These are phyloP conservation scores for Drosophila macrospina DNA, from an alignment of 2,888 invertebrate species.

Conservation along the genomic window DNA sequence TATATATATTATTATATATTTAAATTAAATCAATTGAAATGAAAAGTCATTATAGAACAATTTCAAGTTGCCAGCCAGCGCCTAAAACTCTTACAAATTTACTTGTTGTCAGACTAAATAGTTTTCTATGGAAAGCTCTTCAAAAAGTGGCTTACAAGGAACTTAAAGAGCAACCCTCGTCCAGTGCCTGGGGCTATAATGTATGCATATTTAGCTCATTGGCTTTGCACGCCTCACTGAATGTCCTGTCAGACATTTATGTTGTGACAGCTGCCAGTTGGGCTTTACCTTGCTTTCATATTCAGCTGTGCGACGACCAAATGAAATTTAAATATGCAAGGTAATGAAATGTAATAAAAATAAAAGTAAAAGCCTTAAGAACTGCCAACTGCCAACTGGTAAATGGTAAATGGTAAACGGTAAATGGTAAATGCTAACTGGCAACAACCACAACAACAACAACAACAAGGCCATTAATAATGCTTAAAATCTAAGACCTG, in stretches of 20 bases:
- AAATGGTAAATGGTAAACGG: slow-evolving; percentile 29
- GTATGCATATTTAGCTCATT: slow-evolving; percentile 57
- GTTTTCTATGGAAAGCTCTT: background rate
- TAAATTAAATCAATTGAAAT: too few relatives aligned
- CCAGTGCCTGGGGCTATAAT: slow-evolving; percentile 24
- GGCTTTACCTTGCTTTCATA: slow-evolving; percentile 37
- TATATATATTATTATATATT: too few relatives aligned
- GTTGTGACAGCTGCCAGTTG: slow-evolving; percentile 58
- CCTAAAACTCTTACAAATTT: too few relatives aligned
- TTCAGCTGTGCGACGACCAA: slow-evolving; percentile 19
- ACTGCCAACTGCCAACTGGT: slow-evolving; percentile 19
- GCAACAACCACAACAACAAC: too few relatives aligned
- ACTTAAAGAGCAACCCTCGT: slow-evolving; percentile 28
- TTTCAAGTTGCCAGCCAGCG: too few relatives aligned
- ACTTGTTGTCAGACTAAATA: background rate
- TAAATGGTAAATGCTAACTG: slow-evolving; percentile 31
- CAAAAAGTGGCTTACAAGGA: background rate
- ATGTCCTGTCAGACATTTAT: slow-evolving; percentile 48
- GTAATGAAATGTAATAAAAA: slow-evolving; percentile 54
- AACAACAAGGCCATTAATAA: slow-evolving; percentile 65
- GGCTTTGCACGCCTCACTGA: slow-evolving; percentile 50
- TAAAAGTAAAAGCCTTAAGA: slow-evolving; percentile 26
- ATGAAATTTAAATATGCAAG: slow-evolving; percentile 58
- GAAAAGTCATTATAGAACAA: too few relatives aligned
- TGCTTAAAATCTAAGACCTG: slow-evolving; percentile 79